Base-by-base conservation (phyloP, 2,797 vertebrate genomes). In the Phoxinus dragarum region DNA sequence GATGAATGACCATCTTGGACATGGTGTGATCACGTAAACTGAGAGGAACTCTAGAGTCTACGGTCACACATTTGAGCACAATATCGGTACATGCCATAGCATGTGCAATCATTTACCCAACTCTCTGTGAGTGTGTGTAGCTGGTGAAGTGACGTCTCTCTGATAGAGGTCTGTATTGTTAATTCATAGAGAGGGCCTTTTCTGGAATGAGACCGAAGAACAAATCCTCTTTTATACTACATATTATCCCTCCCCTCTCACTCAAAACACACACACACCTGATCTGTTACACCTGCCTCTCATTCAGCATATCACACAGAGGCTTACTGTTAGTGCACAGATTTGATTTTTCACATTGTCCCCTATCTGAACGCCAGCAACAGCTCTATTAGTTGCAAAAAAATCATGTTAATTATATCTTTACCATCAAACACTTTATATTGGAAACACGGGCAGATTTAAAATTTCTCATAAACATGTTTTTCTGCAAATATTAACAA, bases 91-190 rank as follows among this genome's bases (percentile, higher is more conserved):
- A 76, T 56, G 31, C 49, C 31, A 27, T 44, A n/a, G 38, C 64
- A 61, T 69, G 40, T 72, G 38, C 38, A 79, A 71, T 47, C 64
- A 68, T 54, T 68, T 8, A 56, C 34, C 27, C 27, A 61, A 42
- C 54, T 54, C 34, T 80, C 59, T 68, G 84, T 52, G 82, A 61
- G 78, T 64, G 56, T 88, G 88, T 89, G 74, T 85, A 88, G 88
- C 87, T 90, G 90, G 88, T 90, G 89, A 92, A 91, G 81, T 86
- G 84, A 87, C 88, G 89, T 88, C 64, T 81, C 82, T 89, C 83
- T 61, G 87, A 96, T 94, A 95, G 90, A 93, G 93, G 90, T 85
- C 4, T 74, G 34, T 91, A 93, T 96, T 96, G 94, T 96, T 94
- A 89, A 56, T 76, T 89, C 90, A 86, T 85, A 92, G 90, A 90